Evolutionary conservation across 2,113 vertebrate species (phyloP).

Genomic region (Hucho hucho): DNA sequence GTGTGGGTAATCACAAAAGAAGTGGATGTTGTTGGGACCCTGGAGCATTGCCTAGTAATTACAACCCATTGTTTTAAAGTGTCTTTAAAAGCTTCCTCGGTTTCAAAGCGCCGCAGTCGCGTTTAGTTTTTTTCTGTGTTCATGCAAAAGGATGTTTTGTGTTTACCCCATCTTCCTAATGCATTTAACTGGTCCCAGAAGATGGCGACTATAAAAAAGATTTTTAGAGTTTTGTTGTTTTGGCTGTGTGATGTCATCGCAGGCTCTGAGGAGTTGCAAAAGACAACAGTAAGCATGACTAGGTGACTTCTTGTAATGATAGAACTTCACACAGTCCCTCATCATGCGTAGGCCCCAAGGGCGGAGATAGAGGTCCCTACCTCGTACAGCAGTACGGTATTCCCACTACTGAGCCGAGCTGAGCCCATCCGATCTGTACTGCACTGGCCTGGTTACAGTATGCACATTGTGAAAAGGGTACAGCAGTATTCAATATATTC

Average conservation of each 20-base stretch:
- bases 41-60: slow-evolving; percentile 70
- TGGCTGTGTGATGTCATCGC: slow-evolving; percentile 36
- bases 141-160: slow-evolving; percentile 67
- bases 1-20: slow-evolving; percentile 62
- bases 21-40: slow-evolving; percentile 63
- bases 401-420: no score
- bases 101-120: slow-evolving; percentile 51
- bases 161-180: slow-evolving; percentile 66
- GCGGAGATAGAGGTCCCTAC: background rate
- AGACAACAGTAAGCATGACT: background rate
- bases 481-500: no score
- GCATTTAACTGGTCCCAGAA: slow-evolving; percentile 67
- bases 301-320: no score
- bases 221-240: slow-evolving; percentile 45
- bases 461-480: no score
- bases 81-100: slow-evolving; percentile 70
- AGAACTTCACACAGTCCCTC: no score
- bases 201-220: slow-evolving; percentile 58
- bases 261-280: background rate
- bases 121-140: slow-evolving; percentile 44
- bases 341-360: no score
- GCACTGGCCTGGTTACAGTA: no score
- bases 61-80: slow-evolving; percentile 71
- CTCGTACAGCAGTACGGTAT: slow-evolving; percentile 11
- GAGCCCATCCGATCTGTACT: no score